Conservation (phyloP, 2,113 vertebrate species). For the Pionites leucogaster region DNA sequence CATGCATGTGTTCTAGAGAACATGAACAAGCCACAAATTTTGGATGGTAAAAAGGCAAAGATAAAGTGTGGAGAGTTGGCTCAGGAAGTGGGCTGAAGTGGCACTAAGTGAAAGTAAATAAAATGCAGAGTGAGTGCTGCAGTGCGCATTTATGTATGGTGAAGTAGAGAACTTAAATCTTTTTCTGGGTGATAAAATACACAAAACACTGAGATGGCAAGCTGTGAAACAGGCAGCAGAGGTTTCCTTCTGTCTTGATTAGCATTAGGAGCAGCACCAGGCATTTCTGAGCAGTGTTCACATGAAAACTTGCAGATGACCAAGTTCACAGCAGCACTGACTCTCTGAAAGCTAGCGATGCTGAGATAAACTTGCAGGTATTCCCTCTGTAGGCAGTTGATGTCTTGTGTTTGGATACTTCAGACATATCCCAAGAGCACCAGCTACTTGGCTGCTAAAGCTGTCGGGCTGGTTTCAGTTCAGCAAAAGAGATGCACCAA, state of each 20-base stretch:
- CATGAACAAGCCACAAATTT: background rate
- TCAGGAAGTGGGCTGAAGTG: background rate
- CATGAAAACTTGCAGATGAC: background rate
- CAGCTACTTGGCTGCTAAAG: background rate
- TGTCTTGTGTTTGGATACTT: background rate
- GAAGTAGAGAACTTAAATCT: background rate
- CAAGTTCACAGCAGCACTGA: background rate
- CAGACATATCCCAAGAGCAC: background rate
- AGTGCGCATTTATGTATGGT: background rate
- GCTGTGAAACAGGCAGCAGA: background rate
- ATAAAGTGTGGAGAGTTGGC: background rate
- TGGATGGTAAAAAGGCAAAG: background rate
- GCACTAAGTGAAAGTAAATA: background rate
- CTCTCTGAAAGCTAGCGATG: background rate
- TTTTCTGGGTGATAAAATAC: background rate
- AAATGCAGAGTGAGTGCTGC: background rate
- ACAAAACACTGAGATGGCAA: background rate
- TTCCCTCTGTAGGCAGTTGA: background rate
- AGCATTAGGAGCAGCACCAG: background rate
- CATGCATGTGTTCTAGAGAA: background rate
- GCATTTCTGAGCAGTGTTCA: background rate
- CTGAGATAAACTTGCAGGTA: background rate
- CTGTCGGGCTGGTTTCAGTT: rapidly evolving
- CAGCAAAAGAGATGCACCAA: background rate
- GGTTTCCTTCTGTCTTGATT: background rate